Base-by-base conservation (phyloP, 2,113 vertebrate genomes). In the Alaudala cheleensis region DNA sequence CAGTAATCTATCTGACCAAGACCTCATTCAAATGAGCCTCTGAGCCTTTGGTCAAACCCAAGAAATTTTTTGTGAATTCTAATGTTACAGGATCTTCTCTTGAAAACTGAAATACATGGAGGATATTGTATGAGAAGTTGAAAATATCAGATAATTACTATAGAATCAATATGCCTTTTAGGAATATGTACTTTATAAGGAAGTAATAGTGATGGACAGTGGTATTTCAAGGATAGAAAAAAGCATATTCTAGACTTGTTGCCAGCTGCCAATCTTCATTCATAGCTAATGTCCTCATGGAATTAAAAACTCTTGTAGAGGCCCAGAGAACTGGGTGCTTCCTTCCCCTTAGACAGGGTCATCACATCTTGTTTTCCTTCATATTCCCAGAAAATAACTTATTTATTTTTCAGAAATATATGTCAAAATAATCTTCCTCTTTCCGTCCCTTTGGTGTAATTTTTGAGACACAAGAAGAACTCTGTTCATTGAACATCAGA, bases 21-120 rank as follows among this genome's bases (percentile, higher is more conserved):
- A 18, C 33, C 33, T 87, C 4, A 1, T 37, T 85, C 45, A 81
- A 12, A 31, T 0, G 0, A 34, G 22, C 19, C 24, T 24, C 20
- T 89, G 31, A n/a, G 72, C 49, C 53, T 60, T 87, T 42, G 10
- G 10, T 77, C 29, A 56, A 69, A 72, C 5, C 25, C 34, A 50
- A n/a, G 7, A 22, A 58, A 29, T 42, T 64, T 82, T 79, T 71
- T 70, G 21, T 57, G 61, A 44, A 39, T 79, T 88, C 22, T 45
- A 11, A 45, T 37, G 7, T 69, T 28, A 53, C 45, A 33, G 14
- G 39, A 33, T 69, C 22, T 69, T 77, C 42, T 54, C 47, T 83
- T 71, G 61, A 74, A 88, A 86, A 70, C 5, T 49, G 42, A 71
- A 82, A 29, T 44, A 61, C 12, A 12, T 67, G 20, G 18, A 79